Conservation (phyloP, 1,140 invertebrate genomes). For the Nomia melanderi region DNA sequence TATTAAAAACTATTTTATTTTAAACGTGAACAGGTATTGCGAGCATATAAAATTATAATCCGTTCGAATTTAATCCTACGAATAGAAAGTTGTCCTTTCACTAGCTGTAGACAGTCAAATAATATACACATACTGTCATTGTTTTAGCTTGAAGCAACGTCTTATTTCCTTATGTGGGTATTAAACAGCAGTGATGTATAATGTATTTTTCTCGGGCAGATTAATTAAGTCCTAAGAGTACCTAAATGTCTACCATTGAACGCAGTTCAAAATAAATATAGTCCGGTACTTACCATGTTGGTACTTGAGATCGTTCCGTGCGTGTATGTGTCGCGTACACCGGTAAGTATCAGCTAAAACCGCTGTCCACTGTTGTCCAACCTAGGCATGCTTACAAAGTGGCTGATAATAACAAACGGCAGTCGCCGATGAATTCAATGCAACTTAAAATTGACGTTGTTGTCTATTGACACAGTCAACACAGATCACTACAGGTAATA, state of each 20-base stretch:
- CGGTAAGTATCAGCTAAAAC: conserved; percentile 51
- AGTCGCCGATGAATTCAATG: conserved; percentile 30
- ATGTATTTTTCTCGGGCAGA: background rate
- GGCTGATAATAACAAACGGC: conserved; percentile 13
- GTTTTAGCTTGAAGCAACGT: background rate
- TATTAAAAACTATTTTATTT: conserved; percentile 19
- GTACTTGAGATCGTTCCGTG: background rate
- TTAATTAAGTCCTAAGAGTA: background rate
- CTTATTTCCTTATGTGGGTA: no score
- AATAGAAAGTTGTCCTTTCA: background rate
- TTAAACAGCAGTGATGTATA: background rate
- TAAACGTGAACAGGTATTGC: conserved; percentile 8
- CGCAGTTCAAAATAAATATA: background rate
- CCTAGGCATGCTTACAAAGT: conserved; percentile 45
- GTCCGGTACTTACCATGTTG: conserved; percentile 59
- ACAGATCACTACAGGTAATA: conserved; percentile 50
- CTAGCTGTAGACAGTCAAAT: background rate
- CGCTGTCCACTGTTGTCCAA: conserved; percentile 22
- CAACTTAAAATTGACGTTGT: conserved; percentile 29
- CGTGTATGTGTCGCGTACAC: conserved; percentile 14
- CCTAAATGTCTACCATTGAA: background rate
- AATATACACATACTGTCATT: background rate
- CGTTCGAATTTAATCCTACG: background rate
- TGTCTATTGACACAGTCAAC: conserved; percentile 48
- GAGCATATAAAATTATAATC: background rate